Percentiles rank a stretch among this genome's conserved stretches.
Conservation (phyloP, 2,888 invertebrate genomes). For the Linnaemya vulpina region DNA sequence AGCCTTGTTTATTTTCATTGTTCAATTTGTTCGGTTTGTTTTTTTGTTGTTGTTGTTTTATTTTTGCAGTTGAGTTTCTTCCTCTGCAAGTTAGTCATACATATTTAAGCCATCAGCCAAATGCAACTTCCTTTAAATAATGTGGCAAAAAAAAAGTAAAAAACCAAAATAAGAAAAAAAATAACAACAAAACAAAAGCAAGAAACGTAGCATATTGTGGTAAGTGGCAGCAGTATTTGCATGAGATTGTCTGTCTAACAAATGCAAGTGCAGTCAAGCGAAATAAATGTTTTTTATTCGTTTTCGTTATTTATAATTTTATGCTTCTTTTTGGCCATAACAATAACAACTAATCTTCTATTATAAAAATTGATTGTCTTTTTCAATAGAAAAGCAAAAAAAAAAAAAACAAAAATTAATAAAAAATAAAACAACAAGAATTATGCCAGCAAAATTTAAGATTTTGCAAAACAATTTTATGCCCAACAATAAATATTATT, state of each 20-base stretch:
- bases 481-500: not conserved
- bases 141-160: slow-evolving; percentile 39
- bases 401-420: not conserved
- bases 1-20: slow-evolving; percentile 66
- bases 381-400: not conserved
- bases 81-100: slow-evolving; percentile 56
- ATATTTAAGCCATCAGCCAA: slow-evolving; percentile 63
- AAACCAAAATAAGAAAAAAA: too few species aligned
- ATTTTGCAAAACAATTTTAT: slow-evolving; percentile 2
- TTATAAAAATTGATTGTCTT: slow-evolving; percentile 52
- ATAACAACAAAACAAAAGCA: slow-evolving; percentile 5
- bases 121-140: slow-evolving; percentile 63
- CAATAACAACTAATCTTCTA: slow-evolving; percentile 53
- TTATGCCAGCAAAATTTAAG: slow-evolving; percentile 14
- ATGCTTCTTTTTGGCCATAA: slow-evolving; percentile 33
- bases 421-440: not conserved
- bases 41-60: too few species aligned
- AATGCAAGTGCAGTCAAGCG: slow-evolving; percentile 71
- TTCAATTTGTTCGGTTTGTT: slow-evolving; percentile 55
- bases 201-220: slow-evolving; percentile 36
- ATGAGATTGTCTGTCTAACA: slow-evolving; percentile 63
- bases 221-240: slow-evolving; percentile 62
- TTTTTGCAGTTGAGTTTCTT: slow-evolving; percentile 45
- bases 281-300: slow-evolving; percentile 23
- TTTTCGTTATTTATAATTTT: slow-evolving; percentile 45